Evolutionary conservation across 64 coral and sea anemone genomes (phyloP), one percentile per base, ranked within the genome.

Genomic region (Astreopora myriophthalma): DNA sequence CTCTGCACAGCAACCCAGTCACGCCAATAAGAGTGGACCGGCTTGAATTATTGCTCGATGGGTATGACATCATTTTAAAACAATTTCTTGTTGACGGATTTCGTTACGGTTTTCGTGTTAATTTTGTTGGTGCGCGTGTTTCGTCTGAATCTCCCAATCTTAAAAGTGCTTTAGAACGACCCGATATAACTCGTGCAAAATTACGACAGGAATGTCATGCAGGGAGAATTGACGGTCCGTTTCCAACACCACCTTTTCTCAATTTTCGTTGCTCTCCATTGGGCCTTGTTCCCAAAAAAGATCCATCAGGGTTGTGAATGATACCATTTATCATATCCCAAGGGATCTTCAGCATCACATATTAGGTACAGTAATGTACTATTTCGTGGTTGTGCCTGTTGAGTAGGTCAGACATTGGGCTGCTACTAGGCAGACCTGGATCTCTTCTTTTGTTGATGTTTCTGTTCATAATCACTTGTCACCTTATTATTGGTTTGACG

Each of bases 281-380:
- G 24, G 62, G 62, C 5, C 62, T 65, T 65, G 62, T 23, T 65
- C 62, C 62, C 6, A 26, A 65, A 65, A 65, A 65, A 65, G 24
- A 65, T 65, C 62, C 62, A 26, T 65, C 3, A 5, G 62, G 27
- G 4, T 65, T 25, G 36, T 34, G 71, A 20, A 22, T 73, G 14
- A 73, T 73, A 73, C 20, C 71, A 73, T 39, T 73, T 73, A 42
- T 88, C 48, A 20, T 88, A 24, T n/a, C 86, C 70, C 3, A 30
- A 60, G 24, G 86, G 42, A 3, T 79, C 79, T 34, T 82, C 79
- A 1, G n/a, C n/a, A n/a, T n/a, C n/a, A n/a, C n/a, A n/a, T n/a
- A n/a, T n/a, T n/a, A n/a, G n/a, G n/a, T n/a, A n/a, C n/a, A n/a
- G n/a, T n/a, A n/a, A n/a, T n/a, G n/a, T n/a, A n/a, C n/a, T n/a